These are phyloP conservation scores for Collichthys lucidus DNA, from an alignment of 2,113 vertebrate genomes.

Conservation along the genomic window DNA sequence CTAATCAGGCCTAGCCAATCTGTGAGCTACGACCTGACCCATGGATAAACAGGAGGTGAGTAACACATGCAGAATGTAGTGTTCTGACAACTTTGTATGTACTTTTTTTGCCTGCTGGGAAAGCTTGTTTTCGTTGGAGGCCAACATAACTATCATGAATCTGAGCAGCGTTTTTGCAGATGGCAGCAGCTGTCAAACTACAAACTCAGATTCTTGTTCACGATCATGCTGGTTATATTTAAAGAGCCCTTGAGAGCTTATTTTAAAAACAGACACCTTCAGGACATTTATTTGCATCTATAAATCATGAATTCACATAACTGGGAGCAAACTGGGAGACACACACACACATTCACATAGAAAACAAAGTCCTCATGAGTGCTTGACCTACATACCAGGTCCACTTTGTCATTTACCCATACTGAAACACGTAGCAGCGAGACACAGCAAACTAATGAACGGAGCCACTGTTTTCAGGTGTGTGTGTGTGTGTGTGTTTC, in stretches of 20 bases:
- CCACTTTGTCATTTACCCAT: neutral
- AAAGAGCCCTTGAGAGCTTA: neutral
- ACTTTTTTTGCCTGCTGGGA: neutral
- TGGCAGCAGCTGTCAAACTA: no score
- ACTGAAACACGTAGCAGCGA: neutral
- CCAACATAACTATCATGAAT: no score
- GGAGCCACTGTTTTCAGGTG: neutral
- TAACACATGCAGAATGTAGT: neutral
- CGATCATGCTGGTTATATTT: neutral
- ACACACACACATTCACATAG: neutral
- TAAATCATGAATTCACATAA: slow-evolving; percentile 6
- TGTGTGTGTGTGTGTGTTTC: neutral
- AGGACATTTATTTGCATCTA: slow-evolving; percentile 10
- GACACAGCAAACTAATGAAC: neutral
- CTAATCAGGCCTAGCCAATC: neutral
- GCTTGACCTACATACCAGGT: slow-evolving; percentile 20
- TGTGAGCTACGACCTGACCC: neutral
- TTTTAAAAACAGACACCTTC: neutral
- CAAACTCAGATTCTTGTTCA: neutral
- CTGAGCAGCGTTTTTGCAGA: neutral
- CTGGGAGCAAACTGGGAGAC: neutral
- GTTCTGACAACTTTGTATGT: neutral
- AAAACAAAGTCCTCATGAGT: slow-evolving; percentile 1
- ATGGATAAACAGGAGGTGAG: neutral
- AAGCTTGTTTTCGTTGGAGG: neutral